Base-by-base conservation (phyloP, 2,113 vertebrate species). In the Todiramphus chloris region DNA sequence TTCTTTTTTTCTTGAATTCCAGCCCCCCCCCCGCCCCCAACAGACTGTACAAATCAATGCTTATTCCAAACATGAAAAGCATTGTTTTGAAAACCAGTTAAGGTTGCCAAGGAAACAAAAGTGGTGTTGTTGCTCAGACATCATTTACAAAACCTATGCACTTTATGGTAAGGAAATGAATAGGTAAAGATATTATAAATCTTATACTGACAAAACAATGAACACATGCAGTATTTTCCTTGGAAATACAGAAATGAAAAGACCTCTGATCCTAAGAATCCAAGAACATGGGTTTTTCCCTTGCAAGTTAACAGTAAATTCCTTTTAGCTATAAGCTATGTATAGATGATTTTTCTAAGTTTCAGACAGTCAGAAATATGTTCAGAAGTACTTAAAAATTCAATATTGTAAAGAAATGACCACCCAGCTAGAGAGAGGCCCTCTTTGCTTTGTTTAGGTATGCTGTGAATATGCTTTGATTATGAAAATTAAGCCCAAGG, bases 81-180 rank as follows among this genome's bases (percentile, higher is more conserved):
- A 92, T 60, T 92, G 90, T 95, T 96, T 96, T 83, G 90, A 96
- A 96, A 94, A 89, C 9, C 68, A 66, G 56, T 90, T 96, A 84
- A 78, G 53, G 93, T 96, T 97, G 86, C 86, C 86, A 95, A 82
- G 96, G 92, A 81, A 93, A 97, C 92, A 46, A 81, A 43, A 75
- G 11, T 64, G 85, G 11, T 64, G 85, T 94, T 96, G 93, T 93
- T 76, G 86, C 56, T 92, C 68, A 88, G 92, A 94, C 96, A 94
- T 96, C n/a, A 93, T 96, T 96, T 96, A 90, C 35, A 89, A 94
- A 94, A 94, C 60, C 83, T 77, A 56, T 96, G 80, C 28, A 81
- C 30, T 94, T 95, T 68, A 90, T 87, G 83, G 92, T 66, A 96
- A 92, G 76, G 88, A 96, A 96, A 95, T 93, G 68, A 96, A 84